Evolutionary conservation across 2,888 invertebrate species (phyloP), one percentile per base, ranked within the genome.

Genomic region (Athalia circularis): DNA sequence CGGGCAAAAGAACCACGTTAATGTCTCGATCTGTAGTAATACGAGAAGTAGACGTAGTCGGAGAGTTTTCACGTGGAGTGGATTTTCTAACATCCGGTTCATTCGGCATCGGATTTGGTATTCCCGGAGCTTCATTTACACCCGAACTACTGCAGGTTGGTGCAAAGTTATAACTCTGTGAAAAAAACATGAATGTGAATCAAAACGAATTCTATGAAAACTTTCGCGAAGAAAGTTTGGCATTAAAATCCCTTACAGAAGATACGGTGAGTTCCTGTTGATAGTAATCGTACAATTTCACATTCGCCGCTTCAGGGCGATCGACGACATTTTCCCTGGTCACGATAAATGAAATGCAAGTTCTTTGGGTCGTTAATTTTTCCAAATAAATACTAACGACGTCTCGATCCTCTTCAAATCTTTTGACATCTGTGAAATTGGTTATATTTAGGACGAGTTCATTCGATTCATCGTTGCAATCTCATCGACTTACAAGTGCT

Each of bases 241-340:
- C 59, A 15, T 5, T 8, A 3, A 15, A 72, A 57, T n/a, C 65
- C 77, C 83, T 85, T 88, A 94, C 94, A 89, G 92, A 92, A 0
- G 92, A 91, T 74, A 92, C 90, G 43, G 91, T 91, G 45, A 92
- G 86, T 76, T 91, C 91, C 0, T 94, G 94, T 65, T 92, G 92
- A 84, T 95, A 95, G 84, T 95, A 95, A 88, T 95, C 94, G 70
- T 92, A 91, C 0, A 95, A 86, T 79, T 92, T 92, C 3, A 92
- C 92, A 80, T 92, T 91, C 0, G 93, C 93, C 0, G 94, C 92
- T 43, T 91, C 88, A 7, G 91, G 89, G 72, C 89, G 87, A 80
- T 92, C 91, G 3, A 93, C 90, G 9, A 91, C 82, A 48, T 88
- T 87, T 80, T 91, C 90, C 80, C 92, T 91, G 57, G 88, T 90